Conservation (phyloP, 2,113 vertebrate genomes). For the Syrmaticus mikado region DNA sequence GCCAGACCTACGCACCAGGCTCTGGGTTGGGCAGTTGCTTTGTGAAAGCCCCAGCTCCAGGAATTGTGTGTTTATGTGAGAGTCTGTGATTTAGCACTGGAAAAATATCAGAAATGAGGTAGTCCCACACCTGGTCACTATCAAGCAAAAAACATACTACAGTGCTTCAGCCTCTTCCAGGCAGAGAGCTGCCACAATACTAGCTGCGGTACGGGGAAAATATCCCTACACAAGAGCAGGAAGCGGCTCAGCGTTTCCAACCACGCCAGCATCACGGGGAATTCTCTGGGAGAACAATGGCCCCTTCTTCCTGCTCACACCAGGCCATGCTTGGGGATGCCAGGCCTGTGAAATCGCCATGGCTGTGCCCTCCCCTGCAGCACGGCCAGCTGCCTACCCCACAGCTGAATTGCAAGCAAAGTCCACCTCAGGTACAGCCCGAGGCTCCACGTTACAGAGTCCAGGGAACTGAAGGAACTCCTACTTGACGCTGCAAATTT, state of each 20-base stretch:
- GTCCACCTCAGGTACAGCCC: neutral
- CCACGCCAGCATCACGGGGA: neutral
- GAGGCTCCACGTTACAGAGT: neutral
- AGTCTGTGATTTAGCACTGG: neutral
- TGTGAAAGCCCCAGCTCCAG: neutral
- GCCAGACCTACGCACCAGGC: neutral
- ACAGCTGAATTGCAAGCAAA: neutral
- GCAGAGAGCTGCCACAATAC: neutral
- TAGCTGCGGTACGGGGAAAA: neutral
- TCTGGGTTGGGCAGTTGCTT: neutral
- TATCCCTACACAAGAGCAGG: neutral
- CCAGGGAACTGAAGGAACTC: neutral
- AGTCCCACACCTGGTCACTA: neutral
- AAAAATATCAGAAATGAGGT: neutral
- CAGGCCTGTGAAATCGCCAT: neutral
- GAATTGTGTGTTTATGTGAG: neutral
- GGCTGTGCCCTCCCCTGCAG: neutral
- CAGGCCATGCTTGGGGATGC: rapidly evolving
- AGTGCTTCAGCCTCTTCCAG: neutral
- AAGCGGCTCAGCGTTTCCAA: slow-evolving; percentile 49
- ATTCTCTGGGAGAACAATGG: slow-evolving; percentile 49
- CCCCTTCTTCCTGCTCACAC: neutral
- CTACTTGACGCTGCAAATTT: rapidly evolving
- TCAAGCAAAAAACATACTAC: neutral
- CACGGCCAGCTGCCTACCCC: rapidly evolving